Evolutionary conservation across 2,888 invertebrate genomes (phyloP), one percentile per base, ranked within the genome.

Genomic region (Imbricaverruca yamaguchii): DNA sequence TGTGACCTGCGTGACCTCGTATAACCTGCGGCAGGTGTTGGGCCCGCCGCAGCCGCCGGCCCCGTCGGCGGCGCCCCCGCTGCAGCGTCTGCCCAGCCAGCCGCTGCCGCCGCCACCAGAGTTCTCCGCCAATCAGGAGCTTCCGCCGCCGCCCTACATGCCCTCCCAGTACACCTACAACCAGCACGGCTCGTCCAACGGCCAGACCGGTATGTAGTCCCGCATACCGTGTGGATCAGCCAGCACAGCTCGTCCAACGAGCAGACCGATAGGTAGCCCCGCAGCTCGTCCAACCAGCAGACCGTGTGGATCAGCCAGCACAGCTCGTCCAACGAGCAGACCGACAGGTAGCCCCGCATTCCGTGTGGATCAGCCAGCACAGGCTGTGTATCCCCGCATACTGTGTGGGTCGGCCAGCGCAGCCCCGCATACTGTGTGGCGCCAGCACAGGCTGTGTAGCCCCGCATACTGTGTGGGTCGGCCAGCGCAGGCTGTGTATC

Each of bases 31-130:
- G 25, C 25, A 67, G 25, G 39, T 8, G 67, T 67, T 13, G 67
- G 57, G 9, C 57, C 8, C 25, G 25, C 12, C 25, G 23, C 12
- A 12, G 67, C 4, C 67, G 67, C 25, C 67, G 67, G 39, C 67
- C 25, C 8, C 12, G 4, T n/a, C 21, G n/a, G 8, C 13, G 25
- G 13, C 23, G 12, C 25, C 25, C 11, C 2, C 25, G 25, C 25
- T 39, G 67, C 67, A 39, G 25, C 67, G 67, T 2, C 25, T 67
- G 67, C 67, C 67, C n/a, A 67, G 67, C 39, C 67, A 67, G 67
- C 67, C 67, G 23, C 67, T 67, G 67, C 67, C 67, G 67, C 67
- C 67, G 67, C 67, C 67, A 25, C 67, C 67, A 25, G 67, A 67
- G 67, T 67, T 67, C 13, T 67, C 67, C 3, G 67, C 67, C 12